Evolutionary conservation across 2,888 invertebrate genomes (phyloP), one percentile per base, ranked within the genome.

Genomic region (Leptopilina syphax): DNA sequence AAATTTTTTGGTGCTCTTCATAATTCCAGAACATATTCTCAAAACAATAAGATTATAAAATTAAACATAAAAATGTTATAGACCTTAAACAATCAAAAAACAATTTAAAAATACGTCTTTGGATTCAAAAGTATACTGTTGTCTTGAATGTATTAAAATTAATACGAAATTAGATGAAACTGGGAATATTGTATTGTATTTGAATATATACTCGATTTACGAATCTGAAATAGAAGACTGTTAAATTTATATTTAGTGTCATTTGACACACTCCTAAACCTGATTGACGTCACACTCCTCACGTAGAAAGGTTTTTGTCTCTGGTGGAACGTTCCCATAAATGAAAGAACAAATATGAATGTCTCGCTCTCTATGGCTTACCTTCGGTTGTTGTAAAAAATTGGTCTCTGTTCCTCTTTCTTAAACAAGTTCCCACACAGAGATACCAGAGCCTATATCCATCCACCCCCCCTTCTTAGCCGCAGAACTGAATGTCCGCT

Each of bases 251-350:
- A 44, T 44, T 5, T 34, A 24, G 86, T 90, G 89, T 91, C 90
- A 91, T 91, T 91, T 91, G 91, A 90, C 91, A 91, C 91, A 91
- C 91, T 91, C 89, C 89, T 90, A 90, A 91, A 90, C 88, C 86
- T 87, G 88, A 91, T 91, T 91, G 89, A 90, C 88, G 89, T 87
- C 90, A 89, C 87, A 85, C 86, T 86, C 85, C 85, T 85, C 85
- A 86, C 87, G 86, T 79, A 80, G 83, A 65, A 73, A 70, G 81
- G 83, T 85, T 90, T 91, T 91, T 91, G 90, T 91, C 87, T 89
- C 87, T 85, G 82, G 83, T 67, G 79, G 77, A 12, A 84, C 86
- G 89, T 90, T 90, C 90, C 87, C 90, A 50, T 50, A 89, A 89
- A 87, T 87, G 83, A 50, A 86, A 88, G 90, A 91, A 91, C 88